phyloP scores from a whole-genome alignment of 2,888 invertebrate genomes.

The Lasioglossum villosulum region DNA sequence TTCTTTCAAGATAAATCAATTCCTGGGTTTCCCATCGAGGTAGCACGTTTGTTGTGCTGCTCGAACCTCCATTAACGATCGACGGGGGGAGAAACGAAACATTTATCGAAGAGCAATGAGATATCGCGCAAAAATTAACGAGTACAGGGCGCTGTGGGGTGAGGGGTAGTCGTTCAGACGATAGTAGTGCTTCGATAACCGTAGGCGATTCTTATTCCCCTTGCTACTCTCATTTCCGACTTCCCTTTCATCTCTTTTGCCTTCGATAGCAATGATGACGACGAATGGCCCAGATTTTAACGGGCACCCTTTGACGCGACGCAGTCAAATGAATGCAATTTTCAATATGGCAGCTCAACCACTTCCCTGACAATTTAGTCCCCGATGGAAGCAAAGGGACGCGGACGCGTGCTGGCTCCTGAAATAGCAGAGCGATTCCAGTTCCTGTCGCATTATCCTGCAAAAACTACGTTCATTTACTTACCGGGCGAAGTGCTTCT shows the following conservation, averaged over 20 bases:
- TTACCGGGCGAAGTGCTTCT: not conserved
- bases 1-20: not conserved
- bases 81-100: not conserved
- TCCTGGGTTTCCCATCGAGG: not conserved
- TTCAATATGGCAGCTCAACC: slow-evolving; percentile 59
- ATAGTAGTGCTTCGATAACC: slow-evolving; percentile 20
- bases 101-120: slow-evolving; percentile 5
- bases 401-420: not conserved
- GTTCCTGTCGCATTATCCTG: slow-evolving; percentile 18
- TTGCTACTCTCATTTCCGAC: slow-evolving; percentile 13
- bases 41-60: not conserved
- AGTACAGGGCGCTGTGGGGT: not conserved
- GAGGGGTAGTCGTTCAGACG: not conserved
- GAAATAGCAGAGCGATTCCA: slow-evolving; percentile 10
- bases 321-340: slow-evolving; percentile 75
- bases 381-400: not conserved
- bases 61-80: slow-evolving; percentile 12
- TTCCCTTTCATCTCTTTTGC: slow-evolving; percentile 34
- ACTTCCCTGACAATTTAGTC: slow-evolving; percentile 58
- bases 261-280: slow-evolving; percentile 21
- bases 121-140: slow-evolving; percentile 49
- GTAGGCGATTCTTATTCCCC: slow-evolving; percentile 41
- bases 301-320: slow-evolving; percentile 64
- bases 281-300: slow-evolving; percentile 71
- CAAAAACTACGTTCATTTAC: slow-evolving; percentile 14